phyloP scores from a whole-genome alignment of 2,797 vertebrate genomes.

The Xerus rutilus region DNA sequence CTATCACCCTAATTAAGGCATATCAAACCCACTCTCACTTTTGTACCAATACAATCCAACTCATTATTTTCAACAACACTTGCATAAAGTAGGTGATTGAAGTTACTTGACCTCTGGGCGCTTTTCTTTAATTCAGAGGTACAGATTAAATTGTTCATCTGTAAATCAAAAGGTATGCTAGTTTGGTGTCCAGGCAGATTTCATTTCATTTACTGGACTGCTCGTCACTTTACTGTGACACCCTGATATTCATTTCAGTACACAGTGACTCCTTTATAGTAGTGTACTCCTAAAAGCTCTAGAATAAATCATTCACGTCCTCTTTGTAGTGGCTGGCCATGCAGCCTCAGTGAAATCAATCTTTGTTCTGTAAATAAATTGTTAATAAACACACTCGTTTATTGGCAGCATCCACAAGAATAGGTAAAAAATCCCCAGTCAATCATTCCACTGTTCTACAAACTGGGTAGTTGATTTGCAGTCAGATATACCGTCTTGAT shows the following conservation, averaged over 20 bases:
- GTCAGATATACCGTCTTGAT: constrained; percentile 74
- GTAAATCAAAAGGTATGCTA: background rate
- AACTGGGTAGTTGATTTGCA: constrained; percentile 82
- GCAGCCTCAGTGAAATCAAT: constrained; percentile 82
- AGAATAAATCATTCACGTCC: constrained; percentile 76
- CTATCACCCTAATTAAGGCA: background rate
- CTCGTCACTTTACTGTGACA: constrained; percentile 31
- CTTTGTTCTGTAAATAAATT: constrained; percentile 87
- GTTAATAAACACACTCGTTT: constrained; percentile 84
- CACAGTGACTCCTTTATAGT: constrained; percentile 37
- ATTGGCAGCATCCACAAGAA: constrained; percentile 81
- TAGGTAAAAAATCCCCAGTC: constrained; percentile 85
- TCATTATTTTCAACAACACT: background rate
- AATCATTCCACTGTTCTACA: constrained; percentile 76
- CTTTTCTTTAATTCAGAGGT: background rate
- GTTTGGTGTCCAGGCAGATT: background rate
- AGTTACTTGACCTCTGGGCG: background rate
- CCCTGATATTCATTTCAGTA: constrained; percentile 1
- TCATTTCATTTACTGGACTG: background rate
- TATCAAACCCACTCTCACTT: background rate
- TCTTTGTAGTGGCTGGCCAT: constrained; percentile 61
- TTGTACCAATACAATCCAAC: background rate
- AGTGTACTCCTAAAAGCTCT: constrained; percentile 59
- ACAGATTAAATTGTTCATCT: background rate
- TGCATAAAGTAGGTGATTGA: background rate